Conservation (phyloP, 2,797 vertebrate genomes). For the Thunnus albacares region DNA sequence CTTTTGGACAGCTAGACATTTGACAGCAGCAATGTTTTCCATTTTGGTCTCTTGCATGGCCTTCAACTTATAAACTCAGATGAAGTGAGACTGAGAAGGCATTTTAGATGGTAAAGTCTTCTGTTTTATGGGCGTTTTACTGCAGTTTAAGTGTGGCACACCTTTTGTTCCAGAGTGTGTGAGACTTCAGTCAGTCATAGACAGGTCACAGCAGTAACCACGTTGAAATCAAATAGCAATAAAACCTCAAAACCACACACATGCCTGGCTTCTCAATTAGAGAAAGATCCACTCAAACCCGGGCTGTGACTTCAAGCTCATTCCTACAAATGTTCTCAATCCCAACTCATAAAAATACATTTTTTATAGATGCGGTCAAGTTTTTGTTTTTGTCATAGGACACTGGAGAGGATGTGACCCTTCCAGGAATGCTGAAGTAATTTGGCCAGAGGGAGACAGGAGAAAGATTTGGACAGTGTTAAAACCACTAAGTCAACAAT, state of each 20-base stretch:
- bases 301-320: conserved; percentile 74
- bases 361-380: conserved; percentile 83
- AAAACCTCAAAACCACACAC: conserved; percentile 82
- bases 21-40: conserved; percentile 72
- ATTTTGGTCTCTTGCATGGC: conserved; percentile 57
- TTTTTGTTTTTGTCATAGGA: conserved; percentile 81
- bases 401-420: conserved; percentile 82
- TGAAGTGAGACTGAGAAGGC: conserved; percentile 34
- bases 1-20: conserved; percentile 66
- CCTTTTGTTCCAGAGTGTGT: conserved; percentile 69
- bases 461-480: conserved; percentile 70
- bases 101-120: conserved; percentile 41
- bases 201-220: conserved; percentile 72
- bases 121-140: conserved; percentile 35
- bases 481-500: conserved; percentile 70
- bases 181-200: conserved; percentile 55
- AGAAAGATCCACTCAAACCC: conserved; percentile 74
- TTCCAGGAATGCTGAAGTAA: conserved; percentile 78
- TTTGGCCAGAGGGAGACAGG: conserved; percentile 68
- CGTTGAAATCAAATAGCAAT: conserved; percentile 73
- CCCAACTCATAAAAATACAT: conserved; percentile 79
- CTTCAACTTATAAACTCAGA: conserved; percentile 56
- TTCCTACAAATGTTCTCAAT: conserved; percentile 79
- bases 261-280: conserved; percentile 86
- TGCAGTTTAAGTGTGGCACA: conserved; percentile 43